Conservation (phyloP, 2,113 vertebrate species). For the Vicugna pacos region DNA sequence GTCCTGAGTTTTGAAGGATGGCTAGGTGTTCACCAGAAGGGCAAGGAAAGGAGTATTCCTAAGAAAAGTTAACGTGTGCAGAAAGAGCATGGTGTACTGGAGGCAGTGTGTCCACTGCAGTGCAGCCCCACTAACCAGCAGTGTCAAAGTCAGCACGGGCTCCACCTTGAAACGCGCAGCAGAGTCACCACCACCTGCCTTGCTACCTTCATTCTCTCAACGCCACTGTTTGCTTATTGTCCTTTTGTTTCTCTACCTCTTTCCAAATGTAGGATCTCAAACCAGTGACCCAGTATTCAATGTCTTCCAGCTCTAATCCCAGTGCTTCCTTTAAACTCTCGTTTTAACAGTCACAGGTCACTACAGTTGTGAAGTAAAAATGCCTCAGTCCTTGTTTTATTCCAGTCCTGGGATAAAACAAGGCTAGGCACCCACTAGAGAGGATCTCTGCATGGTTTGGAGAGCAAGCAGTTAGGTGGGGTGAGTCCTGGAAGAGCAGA, state of each 20-base stretch:
- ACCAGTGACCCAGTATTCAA: background rate
- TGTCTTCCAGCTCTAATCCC: background rate
- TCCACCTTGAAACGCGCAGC: background rate
- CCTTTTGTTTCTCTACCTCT: background rate
- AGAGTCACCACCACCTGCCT: no score
- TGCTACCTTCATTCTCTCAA: background rate
- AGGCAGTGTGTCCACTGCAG: background rate
- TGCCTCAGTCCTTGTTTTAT: background rate
- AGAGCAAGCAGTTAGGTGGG: background rate
- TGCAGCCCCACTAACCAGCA: background rate
- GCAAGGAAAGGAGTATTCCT: background rate
- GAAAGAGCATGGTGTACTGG: background rate
- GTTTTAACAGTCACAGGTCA: background rate
- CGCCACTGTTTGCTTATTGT: background rate
- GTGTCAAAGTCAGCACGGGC: background rate
- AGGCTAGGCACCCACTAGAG: accelerated
- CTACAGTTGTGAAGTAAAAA: background rate
- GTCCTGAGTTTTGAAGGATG: background rate
- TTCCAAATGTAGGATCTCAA: background rate
- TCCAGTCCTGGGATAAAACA: background rate
- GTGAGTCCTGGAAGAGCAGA: background rate
- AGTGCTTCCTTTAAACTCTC: background rate
- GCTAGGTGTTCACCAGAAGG: background rate
- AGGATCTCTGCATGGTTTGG: background rate
- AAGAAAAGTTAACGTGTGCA: background rate